A percentile compares a stretch with the other conserved stretches of the same genome.
phyloP scores from a whole-genome alignment of 2,888 invertebrate genomes.

The Tetanocera ferruginea region DNA sequence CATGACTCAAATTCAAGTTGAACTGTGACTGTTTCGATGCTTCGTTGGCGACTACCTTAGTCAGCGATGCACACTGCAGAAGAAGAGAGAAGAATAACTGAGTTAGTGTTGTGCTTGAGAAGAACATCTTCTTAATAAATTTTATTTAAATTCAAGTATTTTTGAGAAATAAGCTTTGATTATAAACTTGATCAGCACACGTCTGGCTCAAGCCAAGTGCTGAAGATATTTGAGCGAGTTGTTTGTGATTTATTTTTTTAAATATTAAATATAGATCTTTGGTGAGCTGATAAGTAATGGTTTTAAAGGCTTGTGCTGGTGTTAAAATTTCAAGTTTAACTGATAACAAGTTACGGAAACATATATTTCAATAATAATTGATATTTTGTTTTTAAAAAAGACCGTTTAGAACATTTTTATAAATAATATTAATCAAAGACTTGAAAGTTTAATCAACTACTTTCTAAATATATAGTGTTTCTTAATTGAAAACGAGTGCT shows the following conservation, averaged over 20 bases:
- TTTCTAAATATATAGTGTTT: too few species aligned
- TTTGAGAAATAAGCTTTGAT: neutral
- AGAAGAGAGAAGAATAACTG: constrained; percentile 10
- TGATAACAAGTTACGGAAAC: too few species aligned
- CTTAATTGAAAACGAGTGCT: too few species aligned
- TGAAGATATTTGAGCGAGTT: neutral
- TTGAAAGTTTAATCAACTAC: too few species aligned
- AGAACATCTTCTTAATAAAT: neutral
- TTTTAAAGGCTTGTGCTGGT: too few species aligned
- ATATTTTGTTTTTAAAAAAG: too few species aligned
- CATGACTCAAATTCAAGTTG: neutral
- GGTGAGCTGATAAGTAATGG: too few species aligned
- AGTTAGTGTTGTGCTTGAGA: neutral
- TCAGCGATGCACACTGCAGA: constrained; percentile 54
- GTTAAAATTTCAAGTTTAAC: too few species aligned
- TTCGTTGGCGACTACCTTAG: constrained; percentile 5
- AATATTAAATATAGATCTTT: too few species aligned
- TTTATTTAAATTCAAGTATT: neutral
- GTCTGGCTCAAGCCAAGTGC: neutral
- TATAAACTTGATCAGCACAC: neutral
- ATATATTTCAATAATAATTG: too few species aligned
- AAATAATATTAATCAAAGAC: too few species aligned
- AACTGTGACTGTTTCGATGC: neutral
- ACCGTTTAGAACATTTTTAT: too few species aligned
- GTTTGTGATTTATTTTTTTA: neutral